A percentile compares a stretch with the other conserved stretches of the same genome.
Evolutionary conservation across 2,888 invertebrate genomes (phyloP).

Genomic region (Agonopterix alstromeriana): DNA sequence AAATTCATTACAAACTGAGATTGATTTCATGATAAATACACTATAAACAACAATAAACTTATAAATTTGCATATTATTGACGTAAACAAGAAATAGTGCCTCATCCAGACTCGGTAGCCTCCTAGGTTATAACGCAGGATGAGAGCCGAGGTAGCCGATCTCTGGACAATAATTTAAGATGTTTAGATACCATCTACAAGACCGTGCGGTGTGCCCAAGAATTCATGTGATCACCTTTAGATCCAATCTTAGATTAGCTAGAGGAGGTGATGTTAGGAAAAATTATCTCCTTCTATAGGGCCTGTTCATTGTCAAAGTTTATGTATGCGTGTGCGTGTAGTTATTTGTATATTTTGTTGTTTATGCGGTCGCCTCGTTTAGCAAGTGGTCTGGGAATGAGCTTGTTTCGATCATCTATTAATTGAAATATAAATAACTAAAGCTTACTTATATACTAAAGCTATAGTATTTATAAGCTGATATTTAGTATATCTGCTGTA

Average conservation of each 20-base stretch:
- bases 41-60: background rate
- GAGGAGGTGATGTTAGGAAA: constrained; percentile 64
- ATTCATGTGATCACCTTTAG: constrained; percentile 71
- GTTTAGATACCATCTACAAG: constrained; percentile 73
- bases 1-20: too few relatives aligned
- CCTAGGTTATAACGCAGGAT: constrained; percentile 51
- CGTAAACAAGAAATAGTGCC: constrained; percentile 18
- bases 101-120: constrained; percentile 40
- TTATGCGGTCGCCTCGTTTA: constrained; percentile 16
- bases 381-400: background rate
- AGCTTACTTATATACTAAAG: too few relatives aligned
- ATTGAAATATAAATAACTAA: background rate
- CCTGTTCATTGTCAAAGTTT: constrained; percentile 56
- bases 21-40: background rate
- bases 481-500: too few relatives aligned
- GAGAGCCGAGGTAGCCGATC: constrained; percentile 49
- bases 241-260: constrained; percentile 68
- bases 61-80: background rate
- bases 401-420: too few relatives aligned
- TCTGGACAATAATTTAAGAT: constrained; percentile 72
- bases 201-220: constrained; percentile 61
- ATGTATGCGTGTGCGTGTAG: constrained; percentile 36
- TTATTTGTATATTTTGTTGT: constrained; percentile 28
- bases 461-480: too few relatives aligned
- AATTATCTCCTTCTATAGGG: constrained; percentile 50